Evolutionary conservation across 2,113 vertebrate genomes (phyloP).

Genomic region (Zootoca vivipara): DNA sequence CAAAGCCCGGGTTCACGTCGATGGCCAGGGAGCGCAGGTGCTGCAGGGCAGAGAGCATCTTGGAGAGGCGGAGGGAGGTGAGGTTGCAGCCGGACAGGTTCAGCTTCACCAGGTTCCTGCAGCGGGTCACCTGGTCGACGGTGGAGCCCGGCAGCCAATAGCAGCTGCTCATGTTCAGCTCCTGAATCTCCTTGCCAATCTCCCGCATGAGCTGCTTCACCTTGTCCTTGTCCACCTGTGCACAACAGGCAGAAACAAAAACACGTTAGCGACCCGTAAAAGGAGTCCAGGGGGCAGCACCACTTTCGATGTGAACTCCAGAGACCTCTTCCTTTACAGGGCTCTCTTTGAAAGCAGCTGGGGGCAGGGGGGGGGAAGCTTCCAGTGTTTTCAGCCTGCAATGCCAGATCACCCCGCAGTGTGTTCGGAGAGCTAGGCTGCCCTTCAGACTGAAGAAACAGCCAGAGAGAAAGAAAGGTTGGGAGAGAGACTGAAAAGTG

Average conservation of each 20-base stretch:
- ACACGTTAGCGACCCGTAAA: neutral
- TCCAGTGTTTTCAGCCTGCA: neutral
- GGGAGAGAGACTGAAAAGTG: neutral
- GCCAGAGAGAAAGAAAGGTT: neutral
- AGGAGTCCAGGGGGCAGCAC: neutral
- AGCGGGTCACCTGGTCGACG: slow-evolving; percentile 83
- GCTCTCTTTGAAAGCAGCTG: neutral
- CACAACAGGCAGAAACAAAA: slow-evolving; percentile 5
- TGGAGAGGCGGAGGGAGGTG: slow-evolving; percentile 88
- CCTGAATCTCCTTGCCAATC: slow-evolving; percentile 84
- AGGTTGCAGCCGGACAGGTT: slow-evolving; percentile 90
- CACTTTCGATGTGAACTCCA: neutral
- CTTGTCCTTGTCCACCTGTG: slow-evolving; percentile 84
- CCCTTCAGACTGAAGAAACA: neutral
- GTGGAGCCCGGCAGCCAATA: slow-evolving; percentile 90
- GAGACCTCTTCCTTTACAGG: neutral
- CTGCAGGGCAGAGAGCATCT: slow-evolving; percentile 85
- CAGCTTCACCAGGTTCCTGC: slow-evolving; percentile 86
- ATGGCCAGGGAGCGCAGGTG: slow-evolving; percentile 87
- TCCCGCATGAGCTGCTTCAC: slow-evolving; percentile 83
- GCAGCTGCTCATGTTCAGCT: slow-evolving; percentile 90
- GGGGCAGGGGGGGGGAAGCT: no score
- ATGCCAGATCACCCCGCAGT: neutral
- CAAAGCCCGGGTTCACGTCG: slow-evolving; percentile 87
- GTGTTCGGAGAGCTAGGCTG: no score